Evolutionary conservation across 1,140 invertebrate species (phyloP), one percentile per base, ranked within the genome.

Genomic region (Neuroterus valhalla): DNA sequence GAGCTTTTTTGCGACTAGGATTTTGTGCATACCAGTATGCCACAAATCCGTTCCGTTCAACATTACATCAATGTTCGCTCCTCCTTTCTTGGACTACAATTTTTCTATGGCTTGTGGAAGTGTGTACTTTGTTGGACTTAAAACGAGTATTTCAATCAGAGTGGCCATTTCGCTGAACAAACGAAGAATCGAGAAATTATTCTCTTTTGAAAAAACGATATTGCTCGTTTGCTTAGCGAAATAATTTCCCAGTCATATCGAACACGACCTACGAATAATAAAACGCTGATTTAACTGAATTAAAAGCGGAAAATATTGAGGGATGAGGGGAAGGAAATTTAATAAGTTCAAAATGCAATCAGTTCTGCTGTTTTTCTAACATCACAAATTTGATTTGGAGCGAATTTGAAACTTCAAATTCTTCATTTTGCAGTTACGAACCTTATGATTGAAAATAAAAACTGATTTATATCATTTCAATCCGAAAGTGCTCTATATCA

Each of bases 131-230:
- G 52, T 62, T 62, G 31, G 52, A 62, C 23, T 62, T 62, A 62
- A 23, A 62, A 62, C 10, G 26, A 62, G 52, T 62, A 14, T 62
- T 62, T 62, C 23, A 62, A 62, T 62, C 23, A 62, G 52, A 62
- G 31, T 62, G 52, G 23, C 52, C 52, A 62, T 62, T 62, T 62
- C 26, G 14, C 14, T 62, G 52, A 62, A 62, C 52, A 62, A 62
- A 62, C 52, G 50, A 55, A 55, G 3, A 62, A 31, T 31, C 52
- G 21, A 62, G 52, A 62, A 62, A 38, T 62, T 62, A 62, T 31
- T 15, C 21, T 62, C 15, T 38, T 38, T 11, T 15, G 23, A 62
- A 62, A 31, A 62, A 55, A 21, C 19, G 23, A 38, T 62, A 62
- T 38, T 38, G 26, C 31, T 62, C 11, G 26, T 38, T 62, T 62